Percentiles rank a stretch among this genome's conserved stretches.
phyloP scores from a whole-genome alignment of 2,888 invertebrate genomes.

The Cenopis cana region DNA sequence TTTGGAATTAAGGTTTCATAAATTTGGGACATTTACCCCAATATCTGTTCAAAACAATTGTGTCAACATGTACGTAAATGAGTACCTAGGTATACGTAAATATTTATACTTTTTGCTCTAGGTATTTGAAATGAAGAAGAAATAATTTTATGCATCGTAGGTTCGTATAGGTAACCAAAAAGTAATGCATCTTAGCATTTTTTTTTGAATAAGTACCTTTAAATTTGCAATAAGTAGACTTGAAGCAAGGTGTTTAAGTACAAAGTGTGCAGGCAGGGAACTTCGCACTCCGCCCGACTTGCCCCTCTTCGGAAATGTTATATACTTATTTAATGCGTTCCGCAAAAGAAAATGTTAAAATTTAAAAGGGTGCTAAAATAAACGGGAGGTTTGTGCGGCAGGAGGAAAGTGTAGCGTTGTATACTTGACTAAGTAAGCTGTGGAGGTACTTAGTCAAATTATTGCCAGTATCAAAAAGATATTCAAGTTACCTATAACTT shows the following conservation, averaged over 20 bases:
- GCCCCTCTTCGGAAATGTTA: conserved; percentile 22
- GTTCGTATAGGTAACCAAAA: background rate
- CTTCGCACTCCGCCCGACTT: conserved; percentile 2
- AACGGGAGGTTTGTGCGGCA: conserved; percentile 10
- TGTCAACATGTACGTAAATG: too few relatives aligned
- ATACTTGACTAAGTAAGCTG: background rate
- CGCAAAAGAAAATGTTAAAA: conserved; percentile 27
- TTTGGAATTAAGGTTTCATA: too few relatives aligned
- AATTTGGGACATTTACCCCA: too few relatives aligned
- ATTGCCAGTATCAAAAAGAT: background rate
- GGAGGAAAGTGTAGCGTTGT: background rate
- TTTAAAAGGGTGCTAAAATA: conserved; percentile 28
- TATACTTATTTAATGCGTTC: conserved; percentile 31
- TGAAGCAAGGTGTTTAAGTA: conserved; percentile 5
- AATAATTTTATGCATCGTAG: too few relatives aligned
- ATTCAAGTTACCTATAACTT: too few relatives aligned
- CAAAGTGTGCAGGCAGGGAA: conserved; percentile 1
- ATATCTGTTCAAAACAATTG: too few relatives aligned
- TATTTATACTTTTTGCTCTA: too few relatives aligned
- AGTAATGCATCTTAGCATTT: background rate
- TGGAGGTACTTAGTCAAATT: background rate
- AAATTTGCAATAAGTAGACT: conserved; percentile 17
- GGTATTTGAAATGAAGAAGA: too few relatives aligned
- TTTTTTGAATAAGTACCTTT: background rate
- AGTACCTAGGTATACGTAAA: too few relatives aligned